phyloP scores from a whole-genome alignment of 2,888 invertebrate genomes.

The Folsomia candida region DNA sequence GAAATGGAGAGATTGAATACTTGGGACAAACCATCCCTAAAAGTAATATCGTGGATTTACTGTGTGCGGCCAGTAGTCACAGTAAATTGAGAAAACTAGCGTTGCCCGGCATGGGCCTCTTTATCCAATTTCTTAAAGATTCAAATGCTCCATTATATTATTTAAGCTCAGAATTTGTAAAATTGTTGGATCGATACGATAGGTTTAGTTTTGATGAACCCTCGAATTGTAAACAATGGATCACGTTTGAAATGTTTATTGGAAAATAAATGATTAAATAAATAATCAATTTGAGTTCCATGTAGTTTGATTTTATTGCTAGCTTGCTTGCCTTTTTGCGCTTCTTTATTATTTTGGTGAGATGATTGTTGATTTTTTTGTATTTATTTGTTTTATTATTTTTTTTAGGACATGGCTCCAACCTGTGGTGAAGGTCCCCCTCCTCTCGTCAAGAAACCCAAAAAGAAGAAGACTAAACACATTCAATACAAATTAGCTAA shows the following conservation, averaged over 20 bases:
- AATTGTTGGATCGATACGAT: background rate
- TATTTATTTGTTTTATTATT: no score
- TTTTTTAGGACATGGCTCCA: no score
- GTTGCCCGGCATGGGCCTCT: background rate
- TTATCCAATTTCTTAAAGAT: background rate
- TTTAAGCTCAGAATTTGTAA: background rate
- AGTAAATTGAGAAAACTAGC: background rate
- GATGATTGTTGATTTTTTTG: no score
- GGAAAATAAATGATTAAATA: background rate
- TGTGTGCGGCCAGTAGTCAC: background rate
- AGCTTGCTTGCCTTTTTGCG: no score
- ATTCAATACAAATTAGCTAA: no score
- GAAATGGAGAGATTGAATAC: background rate
- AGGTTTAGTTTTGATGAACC: background rate
- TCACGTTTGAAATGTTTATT: background rate
- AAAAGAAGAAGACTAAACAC: no score
- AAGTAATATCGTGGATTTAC: background rate
- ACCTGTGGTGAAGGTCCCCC: no score
- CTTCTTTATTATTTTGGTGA: no score
- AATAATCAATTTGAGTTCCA: no score
- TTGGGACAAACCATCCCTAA: background rate
- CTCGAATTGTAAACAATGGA: background rate
- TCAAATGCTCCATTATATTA: background rate
- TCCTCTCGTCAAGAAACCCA: no score
- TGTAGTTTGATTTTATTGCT: no score